Percentiles rank a stretch among this genome's conserved stretches.
Conservation (phyloP, 2,888 invertebrate genomes). For the Acanthosoma haemorrhoidale region DNA sequence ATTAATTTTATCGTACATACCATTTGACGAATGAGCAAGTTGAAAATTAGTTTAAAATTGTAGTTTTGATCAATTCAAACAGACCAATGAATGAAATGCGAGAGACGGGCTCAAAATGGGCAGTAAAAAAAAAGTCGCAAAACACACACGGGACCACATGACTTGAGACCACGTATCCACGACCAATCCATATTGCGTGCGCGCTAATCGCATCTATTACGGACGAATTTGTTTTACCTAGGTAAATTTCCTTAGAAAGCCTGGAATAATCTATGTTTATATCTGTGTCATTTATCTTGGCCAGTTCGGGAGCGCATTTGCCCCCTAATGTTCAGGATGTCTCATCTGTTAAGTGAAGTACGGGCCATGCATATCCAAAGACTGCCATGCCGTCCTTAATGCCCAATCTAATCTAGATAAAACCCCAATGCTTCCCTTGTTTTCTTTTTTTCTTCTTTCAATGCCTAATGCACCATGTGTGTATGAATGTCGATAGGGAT, state of each 20-base stretch:
- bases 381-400: not conserved
- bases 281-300: slow-evolving; percentile 32
- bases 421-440: not conserved
- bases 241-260: slow-evolving; percentile 36
- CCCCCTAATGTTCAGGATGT: not conserved
- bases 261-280: slow-evolving; percentile 26
- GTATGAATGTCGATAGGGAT: no score
- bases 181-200: slow-evolving; percentile 28
- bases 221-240: slow-evolving; percentile 33
- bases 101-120: no score
- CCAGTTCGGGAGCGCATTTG: slow-evolving; percentile 9
- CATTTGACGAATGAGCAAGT: no score
- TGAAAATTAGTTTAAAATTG: no score
- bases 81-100: no score
- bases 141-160: not conserved
- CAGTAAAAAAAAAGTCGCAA: no score
- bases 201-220: slow-evolving; percentile 33
- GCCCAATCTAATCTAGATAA: not conserved
- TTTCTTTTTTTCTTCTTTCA: not conserved
- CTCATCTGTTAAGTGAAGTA: not conserved
- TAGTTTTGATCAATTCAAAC: no score
- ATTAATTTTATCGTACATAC: no score
- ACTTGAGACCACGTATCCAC: slow-evolving; percentile 1
- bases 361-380: not conserved
- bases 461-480: no score